Base-by-base conservation (phyloP, 92 coral and sea anemone genomes). In the Phenganax stokvisi region DNA sequence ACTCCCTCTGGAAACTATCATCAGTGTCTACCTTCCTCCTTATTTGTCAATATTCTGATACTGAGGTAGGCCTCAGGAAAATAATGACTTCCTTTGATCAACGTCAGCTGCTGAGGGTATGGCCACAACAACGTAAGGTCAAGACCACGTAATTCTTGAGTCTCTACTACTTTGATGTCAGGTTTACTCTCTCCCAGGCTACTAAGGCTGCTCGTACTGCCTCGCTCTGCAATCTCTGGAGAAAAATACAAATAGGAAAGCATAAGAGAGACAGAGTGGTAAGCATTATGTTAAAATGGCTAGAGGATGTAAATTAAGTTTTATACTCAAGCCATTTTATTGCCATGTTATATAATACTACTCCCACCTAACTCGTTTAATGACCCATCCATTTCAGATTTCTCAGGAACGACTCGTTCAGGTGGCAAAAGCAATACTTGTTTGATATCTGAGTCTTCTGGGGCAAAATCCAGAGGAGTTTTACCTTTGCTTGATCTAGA, bases 71-170 rank as follows among this genome's bases (percentile, higher is more conserved):
- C 77, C 51, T 91, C 85, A 1, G 93, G 92, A 53, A 85, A 86
- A 79, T 84, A 91, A 73, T 87, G 77, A 28, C 85, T 71, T 25
- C 98, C 98, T 74, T 85, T 91, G 57, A 88, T 74, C 84, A 91
- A 90, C 27, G 88, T 88, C 79, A 91, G 71, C 47, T 88, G 82
- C 81, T 93, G 98, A 57, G 98, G 98, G 70, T 87, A 75, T 60
- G 98, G 98, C 97, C 98, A 93, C 17, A 93, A 71, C 7, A 57
- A 80, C 12, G 64, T 83, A 30, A 91, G 86, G 12, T 58, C 76
- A 3, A 96, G 70, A 51, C 90, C 96, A 63, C 74, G 85, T 11
- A 80, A 25, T 13, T 85, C 83, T 65, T 79, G 70, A 62, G 20
- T 78, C 28, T 8, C 63, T 52, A 57, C 0, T 12, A 12, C 28